Conservation (phyloP, 2,888 invertebrate genomes). For the Tigriopus californicus region DNA sequence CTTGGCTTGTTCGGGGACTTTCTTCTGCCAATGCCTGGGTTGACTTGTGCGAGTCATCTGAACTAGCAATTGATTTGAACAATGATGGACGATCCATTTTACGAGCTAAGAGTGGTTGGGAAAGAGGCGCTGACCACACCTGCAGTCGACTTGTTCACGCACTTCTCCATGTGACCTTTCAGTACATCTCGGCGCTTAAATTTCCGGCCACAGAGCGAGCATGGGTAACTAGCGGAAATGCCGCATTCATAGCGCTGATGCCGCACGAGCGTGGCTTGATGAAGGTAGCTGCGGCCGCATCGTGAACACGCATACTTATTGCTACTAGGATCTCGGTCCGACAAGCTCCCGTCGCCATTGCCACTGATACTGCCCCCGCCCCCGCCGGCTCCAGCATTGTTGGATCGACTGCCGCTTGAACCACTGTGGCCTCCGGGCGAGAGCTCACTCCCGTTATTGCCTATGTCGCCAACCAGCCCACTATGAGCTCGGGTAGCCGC, state of each 20-base stretch:
- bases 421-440: background rate
- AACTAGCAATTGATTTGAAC: too few species aligned
- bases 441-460: too few species aligned
- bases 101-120: too few species aligned
- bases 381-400: background rate
- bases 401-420: background rate
- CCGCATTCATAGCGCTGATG: constrained; percentile 16
- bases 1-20: too few species aligned
- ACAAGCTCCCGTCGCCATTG: background rate
- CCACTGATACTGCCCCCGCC: background rate
- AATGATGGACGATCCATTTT: too few species aligned
- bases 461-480: too few species aligned
- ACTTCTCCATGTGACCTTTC: constrained; percentile 16
- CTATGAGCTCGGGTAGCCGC: too few species aligned
- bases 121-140: too few species aligned
- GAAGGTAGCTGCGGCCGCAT: constrained; percentile 14
- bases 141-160: constrained; percentile 6
- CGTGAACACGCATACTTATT: constrained; percentile 12
- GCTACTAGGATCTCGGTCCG: background rate
- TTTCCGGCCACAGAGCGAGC: constrained; percentile 12
- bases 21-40: too few species aligned
- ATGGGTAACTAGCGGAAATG: constrained; percentile 12
- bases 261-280: constrained; percentile 16
- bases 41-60: too few species aligned
- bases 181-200: constrained; percentile 15